Conservation (phyloP, 2,888 invertebrate species). For the Bombylius major region DNA sequence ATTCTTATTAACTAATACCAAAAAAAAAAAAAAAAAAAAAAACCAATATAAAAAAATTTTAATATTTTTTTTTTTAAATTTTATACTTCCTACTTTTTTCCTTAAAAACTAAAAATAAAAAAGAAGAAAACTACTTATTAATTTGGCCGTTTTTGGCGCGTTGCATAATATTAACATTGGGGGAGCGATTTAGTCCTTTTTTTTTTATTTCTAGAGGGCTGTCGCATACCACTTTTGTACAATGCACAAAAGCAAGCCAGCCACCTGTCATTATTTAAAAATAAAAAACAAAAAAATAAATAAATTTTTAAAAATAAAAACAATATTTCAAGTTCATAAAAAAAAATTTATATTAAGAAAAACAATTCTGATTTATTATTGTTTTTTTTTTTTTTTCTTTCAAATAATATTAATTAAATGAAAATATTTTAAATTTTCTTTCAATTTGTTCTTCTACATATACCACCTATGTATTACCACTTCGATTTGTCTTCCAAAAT, state of each 20-base stretch:
- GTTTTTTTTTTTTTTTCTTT: not conserved
- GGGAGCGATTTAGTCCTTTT: not conserved
- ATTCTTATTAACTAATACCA: too few species aligned
- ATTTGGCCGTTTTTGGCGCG: constrained; percentile 7
- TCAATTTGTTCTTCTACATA: constrained; percentile 4
- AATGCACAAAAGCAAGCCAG: constrained; percentile 9
- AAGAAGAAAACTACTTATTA: not conserved
- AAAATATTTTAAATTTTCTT: constrained; percentile 8
- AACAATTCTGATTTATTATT: not conserved
- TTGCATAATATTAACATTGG: constrained; percentile 2
- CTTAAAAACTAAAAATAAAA: too few species aligned
- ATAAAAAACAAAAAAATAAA: too few species aligned
- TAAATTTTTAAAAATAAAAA: not conserved
- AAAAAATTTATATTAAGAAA: not conserved
- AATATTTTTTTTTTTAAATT: too few species aligned
- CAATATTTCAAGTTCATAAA: not conserved
- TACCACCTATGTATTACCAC: constrained; percentile 2
- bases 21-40: too few species aligned
- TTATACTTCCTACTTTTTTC: too few species aligned
- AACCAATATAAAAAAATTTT: too few species aligned
- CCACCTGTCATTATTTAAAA: not conserved
- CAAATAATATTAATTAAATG: constrained; percentile 5
- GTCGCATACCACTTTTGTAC: constrained; percentile 4
- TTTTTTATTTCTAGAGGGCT: not conserved
- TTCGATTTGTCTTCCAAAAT: constrained; percentile 4